phyloP scores from a whole-genome alignment of 2,888 invertebrate species.

The Eupithecia subumbrata region DNA sequence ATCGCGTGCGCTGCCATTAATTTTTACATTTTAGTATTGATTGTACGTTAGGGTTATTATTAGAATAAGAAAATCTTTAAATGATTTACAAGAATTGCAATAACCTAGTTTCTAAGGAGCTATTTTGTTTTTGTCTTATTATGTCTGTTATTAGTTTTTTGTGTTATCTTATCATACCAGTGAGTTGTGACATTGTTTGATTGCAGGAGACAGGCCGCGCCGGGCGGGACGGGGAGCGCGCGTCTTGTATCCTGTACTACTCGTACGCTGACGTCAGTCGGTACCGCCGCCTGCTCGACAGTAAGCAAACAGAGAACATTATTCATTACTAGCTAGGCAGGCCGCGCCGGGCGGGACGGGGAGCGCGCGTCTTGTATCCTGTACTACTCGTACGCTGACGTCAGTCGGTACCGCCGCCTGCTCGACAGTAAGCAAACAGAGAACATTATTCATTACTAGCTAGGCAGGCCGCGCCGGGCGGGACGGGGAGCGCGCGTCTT shows the following conservation, averaged over 20 bases:
- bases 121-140: too few species aligned
- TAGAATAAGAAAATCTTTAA: too few species aligned
- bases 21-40: too few species aligned
- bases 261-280: conserved; percentile 91
- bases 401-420: conserved; percentile 87
- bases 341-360: conserved; percentile 97
- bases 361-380: conserved; percentile 92
- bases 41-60: too few species aligned
- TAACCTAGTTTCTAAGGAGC: too few species aligned
- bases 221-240: conserved; percentile 94
- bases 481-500: conserved; percentile 93
- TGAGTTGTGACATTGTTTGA: neutral
- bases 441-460: too few species aligned
- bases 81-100: too few species aligned
- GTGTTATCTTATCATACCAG: too few species aligned
- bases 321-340: conserved; percentile 87
- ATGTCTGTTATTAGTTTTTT: too few species aligned
- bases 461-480: conserved; percentile 98
- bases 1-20: too few species aligned
- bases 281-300: conserved; percentile 87
- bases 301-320: conserved; percentile 58
- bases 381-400: conserved; percentile 94
- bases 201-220: conserved; percentile 96
- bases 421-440: conserved; percentile 80
- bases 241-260: conserved; percentile 95